Conservation (phyloP, 2,888 invertebrate genomes). For the Deilephila porcellus region DNA sequence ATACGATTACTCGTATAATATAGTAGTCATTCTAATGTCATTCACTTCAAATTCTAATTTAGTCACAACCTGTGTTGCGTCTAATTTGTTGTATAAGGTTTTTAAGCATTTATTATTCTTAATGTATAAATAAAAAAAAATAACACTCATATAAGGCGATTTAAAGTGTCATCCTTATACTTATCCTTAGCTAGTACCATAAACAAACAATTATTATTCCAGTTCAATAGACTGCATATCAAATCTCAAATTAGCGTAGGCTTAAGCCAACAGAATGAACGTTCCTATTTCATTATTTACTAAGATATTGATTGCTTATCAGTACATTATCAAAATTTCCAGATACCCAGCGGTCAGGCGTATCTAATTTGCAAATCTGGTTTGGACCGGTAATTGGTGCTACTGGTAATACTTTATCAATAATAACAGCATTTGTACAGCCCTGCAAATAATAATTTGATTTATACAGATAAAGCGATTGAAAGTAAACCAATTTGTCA, state of each 20-base stretch:
- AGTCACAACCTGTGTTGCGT: too few species aligned
- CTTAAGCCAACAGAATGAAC: neutral
- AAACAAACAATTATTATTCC: neutral
- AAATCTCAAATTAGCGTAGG: constrained; percentile 36
- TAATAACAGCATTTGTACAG: constrained; percentile 12
- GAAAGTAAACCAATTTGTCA: constrained; percentile 29
- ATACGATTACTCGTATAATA: too few species aligned
- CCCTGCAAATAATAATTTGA: constrained; percentile 22
- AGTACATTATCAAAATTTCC: constrained; percentile 14
- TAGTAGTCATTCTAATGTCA: too few species aligned
- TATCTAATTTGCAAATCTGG: constrained; percentile 17
- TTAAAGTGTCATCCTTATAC: too few species aligned
- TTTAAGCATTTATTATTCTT: too few species aligned
- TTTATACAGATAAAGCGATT: constrained; percentile 28
- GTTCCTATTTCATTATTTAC: constrained; percentile 11
- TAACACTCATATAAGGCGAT: too few species aligned
- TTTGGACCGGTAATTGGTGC: constrained; percentile 20
- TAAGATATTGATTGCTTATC: constrained; percentile 16
- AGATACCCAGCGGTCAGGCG: constrained; percentile 5
- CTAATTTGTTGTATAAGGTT: too few species aligned
- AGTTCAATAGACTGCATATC: neutral
- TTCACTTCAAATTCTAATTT: too few species aligned
- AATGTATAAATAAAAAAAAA: too few species aligned
- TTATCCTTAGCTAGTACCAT: too few species aligned
- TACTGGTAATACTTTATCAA: constrained; percentile 22